Conservation (phyloP, 2,113 vertebrate species). For the Perognathus longimembris region DNA sequence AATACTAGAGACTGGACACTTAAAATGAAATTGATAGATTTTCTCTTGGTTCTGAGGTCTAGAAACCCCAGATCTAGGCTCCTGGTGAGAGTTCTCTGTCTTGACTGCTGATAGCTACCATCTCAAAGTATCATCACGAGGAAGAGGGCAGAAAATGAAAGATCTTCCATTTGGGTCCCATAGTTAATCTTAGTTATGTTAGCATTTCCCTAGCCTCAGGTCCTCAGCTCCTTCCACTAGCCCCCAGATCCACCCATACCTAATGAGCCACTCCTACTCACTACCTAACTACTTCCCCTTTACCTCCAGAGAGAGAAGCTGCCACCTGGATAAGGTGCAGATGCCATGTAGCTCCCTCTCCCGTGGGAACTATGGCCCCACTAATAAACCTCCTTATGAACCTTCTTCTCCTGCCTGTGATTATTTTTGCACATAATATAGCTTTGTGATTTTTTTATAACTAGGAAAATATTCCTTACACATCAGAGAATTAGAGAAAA, state of each 20-base stretch:
- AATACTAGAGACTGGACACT: neutral
- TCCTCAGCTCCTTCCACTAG: too few species aligned
- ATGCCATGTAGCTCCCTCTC: too few species aligned
- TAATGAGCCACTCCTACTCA: too few species aligned
- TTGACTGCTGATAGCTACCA: neutral
- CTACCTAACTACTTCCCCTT: too few species aligned
- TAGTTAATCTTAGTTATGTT: neutral
- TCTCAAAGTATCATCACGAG: neutral
- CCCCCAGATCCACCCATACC: too few species aligned
- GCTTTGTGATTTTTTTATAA: conserved; percentile 22
- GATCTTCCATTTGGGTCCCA: neutral
- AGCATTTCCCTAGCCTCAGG: too few species aligned
- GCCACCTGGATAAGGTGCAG: too few species aligned
- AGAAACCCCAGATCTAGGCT: too few species aligned
- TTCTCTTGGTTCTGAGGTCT: neutral
- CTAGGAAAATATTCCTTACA: neutral
- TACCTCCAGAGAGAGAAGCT: too few species aligned
- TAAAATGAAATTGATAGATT: neutral
- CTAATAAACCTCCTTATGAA: too few species aligned
- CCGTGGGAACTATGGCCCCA: too few species aligned
- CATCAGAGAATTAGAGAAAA: neutral
- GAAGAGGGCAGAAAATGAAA: neutral
- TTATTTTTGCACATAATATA: neutral
- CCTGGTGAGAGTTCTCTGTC: neutral
- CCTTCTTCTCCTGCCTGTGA: too few species aligned